Evolutionary conservation across 2,888 invertebrate species (phyloP).

Genomic region (Trachelus stipa): DNA sequence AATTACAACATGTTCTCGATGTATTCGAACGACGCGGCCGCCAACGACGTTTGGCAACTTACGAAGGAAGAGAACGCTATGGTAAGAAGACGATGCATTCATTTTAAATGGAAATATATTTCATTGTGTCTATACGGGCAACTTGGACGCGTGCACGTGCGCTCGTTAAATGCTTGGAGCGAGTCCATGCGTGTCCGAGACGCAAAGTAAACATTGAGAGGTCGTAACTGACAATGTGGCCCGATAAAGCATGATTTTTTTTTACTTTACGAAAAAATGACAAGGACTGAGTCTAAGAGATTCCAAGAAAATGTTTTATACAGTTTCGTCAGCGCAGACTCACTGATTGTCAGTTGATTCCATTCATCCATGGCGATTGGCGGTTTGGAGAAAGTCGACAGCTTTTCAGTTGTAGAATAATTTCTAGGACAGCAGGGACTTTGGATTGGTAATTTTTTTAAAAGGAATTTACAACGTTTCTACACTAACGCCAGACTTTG

Average conservation of each 20-base stretch:
- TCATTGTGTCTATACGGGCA: not conserved
- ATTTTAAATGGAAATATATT: not conserved
- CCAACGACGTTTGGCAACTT: conserved; percentile 47
- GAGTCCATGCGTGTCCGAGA: not conserved
- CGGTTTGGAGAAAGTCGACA: not conserved
- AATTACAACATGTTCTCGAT: conserved; percentile 56
- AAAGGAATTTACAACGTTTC: not conserved
- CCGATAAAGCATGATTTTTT: not conserved
- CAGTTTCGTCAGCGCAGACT: not conserved
- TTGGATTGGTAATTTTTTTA: not conserved
- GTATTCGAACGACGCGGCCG: conserved; percentile 42
- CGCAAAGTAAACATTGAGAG: not conserved
- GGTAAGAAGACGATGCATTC: conserved; percentile 38
- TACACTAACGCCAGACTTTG: not conserved
- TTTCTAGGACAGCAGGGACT: not conserved
- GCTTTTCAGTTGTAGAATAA: not conserved
- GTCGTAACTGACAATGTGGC: not conserved
- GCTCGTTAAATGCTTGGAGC: not conserved
- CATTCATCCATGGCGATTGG: not conserved
- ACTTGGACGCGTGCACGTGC: not conserved
- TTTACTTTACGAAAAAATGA: not conserved
- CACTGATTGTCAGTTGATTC: not conserved
- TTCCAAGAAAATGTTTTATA: not conserved
- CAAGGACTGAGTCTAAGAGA: not conserved
- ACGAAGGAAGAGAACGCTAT: conserved; percentile 54